A percentile compares a stretch with the other conserved stretches of the same genome.
Conservation (phyloP, 2,888 invertebrate species). For the Druceiella hillmani region DNA sequence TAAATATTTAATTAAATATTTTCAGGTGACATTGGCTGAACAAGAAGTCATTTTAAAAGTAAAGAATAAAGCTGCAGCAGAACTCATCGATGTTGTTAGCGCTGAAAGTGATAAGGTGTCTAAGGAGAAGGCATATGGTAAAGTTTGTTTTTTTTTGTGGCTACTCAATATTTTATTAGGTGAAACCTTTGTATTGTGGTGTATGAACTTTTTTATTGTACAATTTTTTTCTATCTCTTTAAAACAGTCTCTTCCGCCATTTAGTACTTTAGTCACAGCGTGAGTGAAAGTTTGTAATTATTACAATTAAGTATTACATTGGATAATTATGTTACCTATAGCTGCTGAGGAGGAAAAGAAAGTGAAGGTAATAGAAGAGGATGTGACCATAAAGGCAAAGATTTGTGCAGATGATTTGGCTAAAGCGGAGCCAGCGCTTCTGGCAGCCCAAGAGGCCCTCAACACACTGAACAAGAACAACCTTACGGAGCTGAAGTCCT, state of each 20-base stretch:
- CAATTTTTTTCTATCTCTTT: too few relatives aligned
- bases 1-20: too few relatives aligned
- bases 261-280: too few relatives aligned
- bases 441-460: conserved; percentile 85
- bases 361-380: conserved; percentile 83
- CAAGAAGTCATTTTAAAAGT: conserved; percentile 81
- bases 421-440: conserved; percentile 85
- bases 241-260: too few relatives aligned
- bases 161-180: too few relatives aligned
- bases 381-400: conserved; percentile 77
- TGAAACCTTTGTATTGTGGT: too few relatives aligned
- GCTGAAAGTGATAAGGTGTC: conserved; percentile 89
- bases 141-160: too few relatives aligned
- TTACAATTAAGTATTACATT: too few relatives aligned
- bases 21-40: conserved; percentile 50
- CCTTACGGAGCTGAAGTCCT: conserved; percentile 90
- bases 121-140: conserved; percentile 76
- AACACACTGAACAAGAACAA: conserved; percentile 92
- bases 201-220: too few relatives aligned
- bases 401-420: conserved; percentile 85
- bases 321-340: too few relatives aligned
- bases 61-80: conserved; percentile 87
- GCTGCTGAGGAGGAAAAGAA: conserved; percentile 84
- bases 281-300: too few relatives aligned
- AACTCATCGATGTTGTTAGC: conserved; percentile 78